Conservation (phyloP, 2,113 vertebrate genomes). For the Tricholaema leucomelas region DNA sequence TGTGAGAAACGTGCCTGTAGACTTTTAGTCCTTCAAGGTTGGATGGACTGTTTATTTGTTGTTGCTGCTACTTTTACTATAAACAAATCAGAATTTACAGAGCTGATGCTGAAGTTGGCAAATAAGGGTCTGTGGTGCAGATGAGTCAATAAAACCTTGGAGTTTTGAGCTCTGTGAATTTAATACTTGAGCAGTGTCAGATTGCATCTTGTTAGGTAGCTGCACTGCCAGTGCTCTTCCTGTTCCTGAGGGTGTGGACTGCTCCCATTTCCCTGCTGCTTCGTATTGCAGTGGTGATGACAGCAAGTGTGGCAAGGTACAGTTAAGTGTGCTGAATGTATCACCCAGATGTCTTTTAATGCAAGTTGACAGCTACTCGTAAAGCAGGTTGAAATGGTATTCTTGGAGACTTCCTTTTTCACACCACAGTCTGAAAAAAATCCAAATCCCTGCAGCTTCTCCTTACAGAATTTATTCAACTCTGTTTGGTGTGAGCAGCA, state of each 20-base stretch:
- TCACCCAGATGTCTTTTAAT: conserved; percentile 23
- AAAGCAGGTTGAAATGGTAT: not conserved
- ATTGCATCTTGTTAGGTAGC: not conserved
- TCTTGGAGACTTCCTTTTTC: not conserved
- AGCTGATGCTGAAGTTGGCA: not conserved
- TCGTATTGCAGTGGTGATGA: not conserved
- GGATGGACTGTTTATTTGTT: not conserved
- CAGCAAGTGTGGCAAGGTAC: not conserved
- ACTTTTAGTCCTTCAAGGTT: not conserved
- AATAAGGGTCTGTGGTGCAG: not conserved
- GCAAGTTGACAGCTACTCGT: conserved; percentile 18
- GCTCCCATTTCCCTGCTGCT: not conserved
- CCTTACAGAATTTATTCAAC: not conserved
- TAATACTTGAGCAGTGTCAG: not conserved
- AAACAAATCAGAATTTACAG: not conserved
- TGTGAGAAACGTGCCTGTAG: not conserved
- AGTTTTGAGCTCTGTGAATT: not conserved
- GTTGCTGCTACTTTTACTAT: not conserved
- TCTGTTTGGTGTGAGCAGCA: not conserved
- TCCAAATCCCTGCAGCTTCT: not conserved
- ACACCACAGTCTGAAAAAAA: not conserved
- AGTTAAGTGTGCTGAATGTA: not conserved
- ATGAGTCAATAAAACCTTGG: not conserved
- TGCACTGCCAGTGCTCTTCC: not conserved
- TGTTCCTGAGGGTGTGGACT: not conserved